phyloP scores from a whole-genome alignment of 2,888 invertebrate genomes.

The Thecophora atra region DNA sequence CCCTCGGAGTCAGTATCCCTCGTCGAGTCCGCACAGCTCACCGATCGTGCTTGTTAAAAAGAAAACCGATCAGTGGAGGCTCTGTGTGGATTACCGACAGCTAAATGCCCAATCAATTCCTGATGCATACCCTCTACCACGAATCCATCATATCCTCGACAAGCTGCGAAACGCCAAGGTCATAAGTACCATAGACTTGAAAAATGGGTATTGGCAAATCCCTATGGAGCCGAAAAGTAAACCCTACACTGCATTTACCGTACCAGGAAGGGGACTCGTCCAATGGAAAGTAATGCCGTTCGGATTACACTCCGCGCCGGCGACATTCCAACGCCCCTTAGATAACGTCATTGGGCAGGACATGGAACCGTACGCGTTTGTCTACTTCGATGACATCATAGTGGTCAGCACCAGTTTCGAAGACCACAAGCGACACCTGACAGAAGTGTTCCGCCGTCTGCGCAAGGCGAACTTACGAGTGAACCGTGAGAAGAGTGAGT shows the following conservation, averaged over 20 bases:
- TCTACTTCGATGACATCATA: conserved; percentile 33
- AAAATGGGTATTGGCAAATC: conserved; percentile 13
- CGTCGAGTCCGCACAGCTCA: conserved; percentile 8
- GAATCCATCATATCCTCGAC: background rate
- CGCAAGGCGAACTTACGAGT: conserved; percentile 26
- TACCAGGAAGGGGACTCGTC: conserved; percentile 27
- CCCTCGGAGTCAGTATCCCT: too few species aligned
- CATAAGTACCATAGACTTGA: background rate
- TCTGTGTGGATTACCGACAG: background rate
- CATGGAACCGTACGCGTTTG: conserved; percentile 29
- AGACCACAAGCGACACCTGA: conserved; percentile 27
- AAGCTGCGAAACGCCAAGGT: background rate
- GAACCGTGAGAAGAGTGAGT: conserved; percentile 33
- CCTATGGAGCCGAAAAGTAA: conserved; percentile 11
- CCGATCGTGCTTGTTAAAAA: background rate
- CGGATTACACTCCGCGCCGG: conserved; percentile 37
- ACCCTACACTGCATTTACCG: conserved; percentile 6
- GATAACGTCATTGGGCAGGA: conserved; percentile 35
- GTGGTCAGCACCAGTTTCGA: conserved; percentile 27
- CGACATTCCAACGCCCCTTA: conserved; percentile 32
- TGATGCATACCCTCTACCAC: background rate
- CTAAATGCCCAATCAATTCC: too few species aligned
- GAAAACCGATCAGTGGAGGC: background rate
- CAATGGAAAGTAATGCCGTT: conserved; percentile 35
- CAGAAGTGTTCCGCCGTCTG: conserved; percentile 30